Conservation (phyloP, 2,113 vertebrate genomes). For the Bujurquina vittata region DNA sequence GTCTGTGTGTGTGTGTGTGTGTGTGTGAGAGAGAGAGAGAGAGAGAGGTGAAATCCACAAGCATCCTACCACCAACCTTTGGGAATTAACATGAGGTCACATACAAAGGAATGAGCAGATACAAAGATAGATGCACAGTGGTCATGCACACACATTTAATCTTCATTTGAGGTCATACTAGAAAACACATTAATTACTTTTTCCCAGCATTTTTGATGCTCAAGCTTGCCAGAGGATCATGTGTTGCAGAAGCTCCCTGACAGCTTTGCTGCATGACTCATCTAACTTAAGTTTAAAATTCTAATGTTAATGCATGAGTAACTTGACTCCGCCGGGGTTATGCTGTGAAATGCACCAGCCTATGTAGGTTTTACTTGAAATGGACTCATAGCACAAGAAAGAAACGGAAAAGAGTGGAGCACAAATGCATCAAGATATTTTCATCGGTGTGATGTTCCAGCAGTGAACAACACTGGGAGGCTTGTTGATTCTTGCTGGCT, state of each 20-base stretch:
- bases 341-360: neutral
- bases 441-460: neutral
- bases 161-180: constrained; percentile 20
- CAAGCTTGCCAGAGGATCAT: neutral
- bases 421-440: neutral
- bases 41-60: constrained; percentile 4
- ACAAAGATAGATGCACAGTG: constrained; percentile 10
- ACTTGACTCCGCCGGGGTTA: neutral
- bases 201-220: neutral
- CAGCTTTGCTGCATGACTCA: constrained; percentile 13
- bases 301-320: constrained; percentile 29
- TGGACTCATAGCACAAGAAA: neutral
- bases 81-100: constrained; percentile 45
- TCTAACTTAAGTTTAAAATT: constrained; percentile 20
- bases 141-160: constrained; percentile 24
- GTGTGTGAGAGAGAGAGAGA: neutral
- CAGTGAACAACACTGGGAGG: constrained; percentile 1
- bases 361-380: constrained; percentile 6
- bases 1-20: neutral
- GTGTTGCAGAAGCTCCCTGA: neutral
- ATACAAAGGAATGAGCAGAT: constrained; percentile 32
- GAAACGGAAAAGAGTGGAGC: neutral
- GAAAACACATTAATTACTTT: constrained; percentile 26
- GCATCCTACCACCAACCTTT: constrained; percentile 11
- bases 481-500: constrained; percentile 19